A percentile compares a stretch with the other conserved stretches of the same genome.
Conservation (phyloP, 2,113 vertebrate species). For the Onychorhynchus coronatus region DNA sequence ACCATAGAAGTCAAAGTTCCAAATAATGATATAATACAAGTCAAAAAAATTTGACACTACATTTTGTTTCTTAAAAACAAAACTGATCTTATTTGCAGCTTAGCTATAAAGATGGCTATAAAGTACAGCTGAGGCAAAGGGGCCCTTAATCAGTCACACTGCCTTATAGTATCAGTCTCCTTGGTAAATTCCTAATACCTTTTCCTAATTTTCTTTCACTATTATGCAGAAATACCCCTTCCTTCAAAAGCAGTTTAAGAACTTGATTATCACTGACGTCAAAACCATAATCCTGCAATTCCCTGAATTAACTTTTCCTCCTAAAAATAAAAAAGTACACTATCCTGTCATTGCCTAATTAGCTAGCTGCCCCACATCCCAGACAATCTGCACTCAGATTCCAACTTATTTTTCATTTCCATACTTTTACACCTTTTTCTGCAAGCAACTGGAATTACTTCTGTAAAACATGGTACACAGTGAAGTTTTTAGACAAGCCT, state of each 20-base stretch:
- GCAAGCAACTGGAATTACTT: not conserved
- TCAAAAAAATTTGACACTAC: not conserved
- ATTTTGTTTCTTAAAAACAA: not conserved
- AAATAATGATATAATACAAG: not conserved
- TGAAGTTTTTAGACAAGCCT: not conserved
- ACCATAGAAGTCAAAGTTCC: not conserved
- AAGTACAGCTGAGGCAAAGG: not conserved
- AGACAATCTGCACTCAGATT: not conserved
- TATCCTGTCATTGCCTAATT: not conserved
- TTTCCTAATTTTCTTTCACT: not conserved
- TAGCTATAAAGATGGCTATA: not conserved
- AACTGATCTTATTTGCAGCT: not conserved
- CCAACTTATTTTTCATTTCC: not conserved
- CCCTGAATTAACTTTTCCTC: not conserved
- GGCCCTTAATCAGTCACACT: not conserved
- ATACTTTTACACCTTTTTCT: not conserved
- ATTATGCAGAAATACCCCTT: not conserved
- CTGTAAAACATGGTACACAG: not conserved
- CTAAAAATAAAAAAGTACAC: not conserved
- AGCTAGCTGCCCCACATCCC: not conserved
- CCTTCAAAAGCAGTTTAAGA: not conserved
- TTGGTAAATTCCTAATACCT: not conserved
- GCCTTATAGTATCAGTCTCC: not conserved
- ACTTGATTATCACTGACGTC: not conserved
- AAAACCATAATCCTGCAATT: constrained; percentile 7